Evolutionary conservation across 2,888 invertebrate species (phyloP).

Genomic region (Leptinotarsa juncta): DNA sequence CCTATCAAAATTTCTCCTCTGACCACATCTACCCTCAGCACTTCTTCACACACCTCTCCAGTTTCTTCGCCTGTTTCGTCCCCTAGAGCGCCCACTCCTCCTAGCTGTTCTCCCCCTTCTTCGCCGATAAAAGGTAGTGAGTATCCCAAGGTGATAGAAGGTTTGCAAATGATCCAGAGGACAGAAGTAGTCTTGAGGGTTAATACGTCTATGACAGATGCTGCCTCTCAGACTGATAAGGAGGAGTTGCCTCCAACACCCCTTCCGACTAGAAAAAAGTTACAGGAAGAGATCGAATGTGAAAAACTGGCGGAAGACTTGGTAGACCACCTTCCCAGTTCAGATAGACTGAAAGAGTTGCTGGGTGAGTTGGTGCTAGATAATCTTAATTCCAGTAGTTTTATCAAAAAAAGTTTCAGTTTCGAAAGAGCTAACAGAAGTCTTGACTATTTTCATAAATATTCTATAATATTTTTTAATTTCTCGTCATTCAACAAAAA

Average conservation of each 20-base stretch:
- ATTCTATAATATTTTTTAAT: no score
- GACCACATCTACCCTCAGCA: slow-evolving; percentile 37
- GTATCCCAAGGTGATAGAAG: slow-evolving; percentile 65
- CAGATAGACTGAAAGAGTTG: slow-evolving; percentile 76
- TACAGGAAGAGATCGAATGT: slow-evolving; percentile 83
- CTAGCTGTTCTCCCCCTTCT: slow-evolving; percentile 54
- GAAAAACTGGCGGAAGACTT: slow-evolving; percentile 77
- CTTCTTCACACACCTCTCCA: slow-evolving; percentile 50
- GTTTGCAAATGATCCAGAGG: slow-evolving; percentile 72
- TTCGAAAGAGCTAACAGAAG: not conserved
- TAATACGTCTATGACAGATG: slow-evolving; percentile 73
- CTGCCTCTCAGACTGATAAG: slow-evolving; percentile 65
- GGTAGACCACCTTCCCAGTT: slow-evolving; percentile 72
- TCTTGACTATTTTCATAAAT: no score
- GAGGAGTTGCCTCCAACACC: slow-evolving; percentile 64
- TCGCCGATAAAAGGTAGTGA: slow-evolving; percentile 60
- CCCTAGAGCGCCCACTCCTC: slow-evolving; percentile 41
- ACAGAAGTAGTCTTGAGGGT: slow-evolving; percentile 74
- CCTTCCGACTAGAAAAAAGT: slow-evolving; percentile 70
- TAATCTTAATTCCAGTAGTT: no score
- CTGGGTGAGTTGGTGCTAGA: slow-evolving; percentile 65
- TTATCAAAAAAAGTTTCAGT: not conserved
- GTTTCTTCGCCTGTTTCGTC: slow-evolving; percentile 57
- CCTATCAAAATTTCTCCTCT: slow-evolving; percentile 52
- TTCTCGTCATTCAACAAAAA: no score